Evolutionary conservation across 2,888 invertebrate genomes (phyloP).

Genomic region (Diadegma fenestrale): DNA sequence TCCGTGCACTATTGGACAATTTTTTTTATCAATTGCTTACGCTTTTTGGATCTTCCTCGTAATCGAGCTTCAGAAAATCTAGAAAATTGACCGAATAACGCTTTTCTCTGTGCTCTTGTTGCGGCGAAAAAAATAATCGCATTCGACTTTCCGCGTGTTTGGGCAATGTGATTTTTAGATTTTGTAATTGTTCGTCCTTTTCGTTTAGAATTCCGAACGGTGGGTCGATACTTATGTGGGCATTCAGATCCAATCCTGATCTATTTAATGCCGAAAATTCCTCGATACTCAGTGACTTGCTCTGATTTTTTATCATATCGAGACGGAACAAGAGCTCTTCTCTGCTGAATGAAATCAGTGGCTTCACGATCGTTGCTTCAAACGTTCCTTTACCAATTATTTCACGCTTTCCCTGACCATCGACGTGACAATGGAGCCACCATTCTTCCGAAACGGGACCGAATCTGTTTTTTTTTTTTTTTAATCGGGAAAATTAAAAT

Average conservation of each 20-base stretch:
- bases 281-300: conserved; percentile 85
- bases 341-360: conserved; percentile 86
- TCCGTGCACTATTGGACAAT: too few relatives aligned
- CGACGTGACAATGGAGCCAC: conserved; percentile 87
- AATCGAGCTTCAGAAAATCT: conserved; percentile 81
- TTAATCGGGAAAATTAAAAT: not conserved
- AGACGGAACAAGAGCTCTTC: conserved; percentile 85
- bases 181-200: conserved; percentile 69
- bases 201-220: conserved; percentile 84
- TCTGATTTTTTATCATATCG: conserved; percentile 85
- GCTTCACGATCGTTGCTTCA: conserved; percentile 87
- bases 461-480: too few relatives aligned
- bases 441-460: conserved; percentile 86
- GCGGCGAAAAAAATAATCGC: conserved; percentile 76
- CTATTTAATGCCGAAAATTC: conserved; percentile 86
- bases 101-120: conserved; percentile 64
- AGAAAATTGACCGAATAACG: conserved; percentile 72
- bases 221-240: conserved; percentile 85
- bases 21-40: conserved; percentile 74
- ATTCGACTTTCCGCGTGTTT: conserved; percentile 71
- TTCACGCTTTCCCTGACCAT: conserved; percentile 86
- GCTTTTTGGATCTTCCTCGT: conserved; percentile 83
- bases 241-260: conserved; percentile 85
- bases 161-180: conserved; percentile 70
- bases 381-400: conserved; percentile 86